Base-by-base conservation (phyloP, 2,797 vertebrate species). In the Streptopelia turtur region DNA sequence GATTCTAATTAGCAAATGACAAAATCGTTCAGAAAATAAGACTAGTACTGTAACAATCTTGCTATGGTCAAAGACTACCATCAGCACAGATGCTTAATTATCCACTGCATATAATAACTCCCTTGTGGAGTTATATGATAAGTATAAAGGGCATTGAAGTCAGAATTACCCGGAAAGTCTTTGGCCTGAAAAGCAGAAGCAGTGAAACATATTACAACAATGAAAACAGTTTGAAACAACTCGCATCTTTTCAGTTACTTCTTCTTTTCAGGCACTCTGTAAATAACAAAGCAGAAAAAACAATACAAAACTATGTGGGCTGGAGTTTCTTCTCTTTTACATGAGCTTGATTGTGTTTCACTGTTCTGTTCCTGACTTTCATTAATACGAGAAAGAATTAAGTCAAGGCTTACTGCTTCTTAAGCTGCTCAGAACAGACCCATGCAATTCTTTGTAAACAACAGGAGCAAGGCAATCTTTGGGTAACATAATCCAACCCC, bases 81-180 rank as follows among this genome's bases (percentile, higher is more conserved):
- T 95, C 93, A 93, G 89, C 92, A 91, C 93, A 90, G 83, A 90
- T 94, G 90, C 85, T 96, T 96, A 95, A 95, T 96, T 95, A 96
- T 84, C 94, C 33, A 13, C 76, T 63, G 76, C 61, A 61, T 92
- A 77, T 82, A 93, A 84, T 63, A 94, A 94, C 79, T 96, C 94
- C 96, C 91, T 88, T 81, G 91, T 79, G 90, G 93, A 92, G 64
- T 87, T 52, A 45, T 41, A 74, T 57, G 89, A 82, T 75, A 90
- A 91, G 84, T 86, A 43, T 70, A 91, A 96, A 89, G 93, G 83
- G 69, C 63, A 83, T 9, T 91, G 88, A 94, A 94, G 84, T 83
- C 88, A 92, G 83, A 94, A 63, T 66, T 82, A 78, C 66, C 47
- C 57, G 87, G 87, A 45, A 94, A 81, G n/a, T 57, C 79, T 78